Conservation (phyloP, 92 coral and sea anemone genomes). For the Porites cylindrica region DNA sequence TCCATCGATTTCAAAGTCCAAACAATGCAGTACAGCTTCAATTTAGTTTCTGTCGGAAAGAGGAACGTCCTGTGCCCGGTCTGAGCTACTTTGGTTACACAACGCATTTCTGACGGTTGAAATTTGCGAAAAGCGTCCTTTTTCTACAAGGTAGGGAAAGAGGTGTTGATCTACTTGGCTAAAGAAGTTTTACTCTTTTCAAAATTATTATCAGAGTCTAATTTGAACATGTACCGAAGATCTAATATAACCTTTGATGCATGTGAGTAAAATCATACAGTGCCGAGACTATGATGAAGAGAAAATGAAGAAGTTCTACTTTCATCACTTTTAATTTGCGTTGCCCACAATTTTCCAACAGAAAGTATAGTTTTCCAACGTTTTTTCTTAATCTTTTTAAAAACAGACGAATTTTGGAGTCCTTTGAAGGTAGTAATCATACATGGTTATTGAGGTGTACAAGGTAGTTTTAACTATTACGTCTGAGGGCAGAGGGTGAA, state of each 20-base stretch:
- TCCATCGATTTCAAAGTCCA: slow-evolving; percentile 7
- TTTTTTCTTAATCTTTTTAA: no score
- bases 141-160: background rate
- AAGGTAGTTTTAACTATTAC: no score
- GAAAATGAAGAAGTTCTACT: background rate
- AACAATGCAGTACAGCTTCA: slow-evolving; percentile 1
- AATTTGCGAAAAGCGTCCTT: background rate
- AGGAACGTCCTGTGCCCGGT: background rate
- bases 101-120: no score
- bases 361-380: no score
- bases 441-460: no score
- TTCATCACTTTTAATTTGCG: no score
- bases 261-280: background rate
- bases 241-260: background rate
- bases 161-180: background rate
- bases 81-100: background rate
- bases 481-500: no score
- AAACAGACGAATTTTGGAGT: no score
- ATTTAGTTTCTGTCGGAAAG: background rate
- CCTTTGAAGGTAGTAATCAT: no score
- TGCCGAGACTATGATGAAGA: background rate
- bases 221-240: background rate
- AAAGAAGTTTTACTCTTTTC: background rate
- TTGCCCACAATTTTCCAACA: no score
- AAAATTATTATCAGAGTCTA: background rate